Conservation (phyloP, 1,140 invertebrate genomes). For the Anastrepha ludens region DNA sequence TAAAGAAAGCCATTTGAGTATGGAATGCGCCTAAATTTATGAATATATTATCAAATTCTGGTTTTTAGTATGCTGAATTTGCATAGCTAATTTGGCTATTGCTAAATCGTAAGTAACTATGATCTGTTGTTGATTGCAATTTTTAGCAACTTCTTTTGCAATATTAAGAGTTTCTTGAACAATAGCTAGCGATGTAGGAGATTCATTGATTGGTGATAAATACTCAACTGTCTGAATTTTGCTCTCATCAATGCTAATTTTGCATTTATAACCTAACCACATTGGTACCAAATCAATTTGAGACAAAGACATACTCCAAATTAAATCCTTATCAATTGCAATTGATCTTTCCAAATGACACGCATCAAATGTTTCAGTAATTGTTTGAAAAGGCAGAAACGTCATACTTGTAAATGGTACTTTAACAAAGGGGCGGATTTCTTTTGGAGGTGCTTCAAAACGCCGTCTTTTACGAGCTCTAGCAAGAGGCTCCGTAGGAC, state of each 20-base stretch:
- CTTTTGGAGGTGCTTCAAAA: background rate
- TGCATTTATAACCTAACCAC: background rate
- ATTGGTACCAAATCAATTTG: background rate
- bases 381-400: background rate
- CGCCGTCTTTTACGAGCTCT: background rate
- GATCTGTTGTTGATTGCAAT: background rate
- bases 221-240: background rate
- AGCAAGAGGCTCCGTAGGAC: background rate
- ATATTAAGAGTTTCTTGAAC: background rate
- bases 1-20: too few species aligned
- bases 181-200: background rate
- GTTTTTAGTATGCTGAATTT: too few species aligned
- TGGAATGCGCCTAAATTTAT: too few species aligned
- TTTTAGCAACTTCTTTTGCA: background rate
- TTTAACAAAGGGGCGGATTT: background rate
- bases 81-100: background rate
- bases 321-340: background rate
- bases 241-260: background rate
- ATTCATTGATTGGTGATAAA: background rate
- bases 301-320: background rate
- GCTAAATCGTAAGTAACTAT: background rate
- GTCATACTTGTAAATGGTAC: background rate
- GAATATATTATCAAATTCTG: too few species aligned
- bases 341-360: background rate
- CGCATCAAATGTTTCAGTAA: background rate